Evolutionary conservation across 2,113 vertebrate genomes (phyloP), one percentile per base, ranked within the genome.

Genomic region (Caretta caretta): DNA sequence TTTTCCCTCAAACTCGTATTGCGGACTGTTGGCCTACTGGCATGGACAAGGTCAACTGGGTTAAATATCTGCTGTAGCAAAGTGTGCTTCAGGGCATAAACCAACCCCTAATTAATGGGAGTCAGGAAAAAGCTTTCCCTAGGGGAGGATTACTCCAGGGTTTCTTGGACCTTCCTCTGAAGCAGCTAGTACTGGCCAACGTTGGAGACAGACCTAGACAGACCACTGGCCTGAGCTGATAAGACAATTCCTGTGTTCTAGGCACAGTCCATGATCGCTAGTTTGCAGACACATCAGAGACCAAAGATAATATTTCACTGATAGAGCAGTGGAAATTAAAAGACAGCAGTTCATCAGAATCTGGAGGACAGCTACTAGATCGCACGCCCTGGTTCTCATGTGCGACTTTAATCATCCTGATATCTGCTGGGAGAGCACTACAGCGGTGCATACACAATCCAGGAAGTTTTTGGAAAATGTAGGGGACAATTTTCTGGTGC

Each of bases 91-190:
- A 79, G n/a, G n/a, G n/a, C 65, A 9, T 72, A 38, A 72, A 38
- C 17, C n/a, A 38, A 38, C n/a, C n/a, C 9, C 69, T 72, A 22
- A 72, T 38, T 72, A 38, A 65, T n/a, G 31, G 62, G 13, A 31
- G 72, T 72, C 90, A 90, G 80, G 57, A 90, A 80, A 13, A 5
- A 72, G 84, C 0, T 0, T 29, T 48, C 46, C 29, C 51, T 20
- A 13, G 51, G 19, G 48, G 48, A 19, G 29, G 49, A 31, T 35
- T 78, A 50, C 0, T 13, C 76, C 42, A 79, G 65, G 49, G 31
- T 86, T 86, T 89, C 38, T 56, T 86, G 78, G 78, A 24, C 35
- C 82, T 86, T 86, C 42, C 27, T 79, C 78, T 86, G 76, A 65
- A 89, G 17, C 49, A 50, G 86, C 25, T 92, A 54, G 65, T 54